Evolutionary conservation across 2,888 invertebrate species (phyloP).

Genomic region (Liposcelis brunnea): DNA sequence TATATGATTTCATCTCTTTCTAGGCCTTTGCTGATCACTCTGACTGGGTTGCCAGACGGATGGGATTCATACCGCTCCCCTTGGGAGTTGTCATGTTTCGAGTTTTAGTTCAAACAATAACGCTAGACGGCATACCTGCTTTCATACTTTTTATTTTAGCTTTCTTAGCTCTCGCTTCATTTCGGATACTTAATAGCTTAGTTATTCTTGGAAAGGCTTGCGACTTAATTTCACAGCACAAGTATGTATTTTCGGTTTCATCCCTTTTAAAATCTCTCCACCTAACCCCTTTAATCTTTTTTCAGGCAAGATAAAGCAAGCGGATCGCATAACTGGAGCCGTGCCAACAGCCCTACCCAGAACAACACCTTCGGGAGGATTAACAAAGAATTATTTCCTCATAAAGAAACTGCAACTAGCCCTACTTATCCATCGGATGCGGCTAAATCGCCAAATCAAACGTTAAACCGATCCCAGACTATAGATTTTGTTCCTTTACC

Average conservation of each 20-base stretch:
- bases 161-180: slow-evolving; percentile 55
- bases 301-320: slow-evolving; percentile 5
- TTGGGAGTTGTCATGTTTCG: slow-evolving; percentile 82
- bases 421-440: slow-evolving; percentile 17
- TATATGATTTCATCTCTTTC: slow-evolving; percentile 1
- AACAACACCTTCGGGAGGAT: slow-evolving; percentile 8
- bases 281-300: too few species aligned
- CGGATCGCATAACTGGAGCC: slow-evolving; percentile 6
- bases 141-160: slow-evolving; percentile 53
- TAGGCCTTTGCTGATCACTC: slow-evolving; percentile 90
- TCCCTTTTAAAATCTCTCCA: too few species aligned
- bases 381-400: not conserved
- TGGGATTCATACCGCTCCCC: slow-evolving; percentile 97
- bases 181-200: slow-evolving; percentile 70
- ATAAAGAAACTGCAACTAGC: slow-evolving; percentile 25
- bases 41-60: slow-evolving; percentile 84
- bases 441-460: not conserved
- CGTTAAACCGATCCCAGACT: slow-evolving; percentile 14
- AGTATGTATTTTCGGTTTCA: slow-evolving; percentile 15
- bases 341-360: slow-evolving; percentile 9
- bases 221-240: slow-evolving; percentile 61
- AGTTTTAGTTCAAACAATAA: slow-evolving; percentile 67
- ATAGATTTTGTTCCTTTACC: slow-evolving; percentile 14
- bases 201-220: slow-evolving; percentile 83
- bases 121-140: slow-evolving; percentile 48